Evolutionary conservation across 2,888 invertebrate genomes (phyloP), one percentile per base, ranked within the genome.

Genomic region (Erannis defoliaria): DNA sequence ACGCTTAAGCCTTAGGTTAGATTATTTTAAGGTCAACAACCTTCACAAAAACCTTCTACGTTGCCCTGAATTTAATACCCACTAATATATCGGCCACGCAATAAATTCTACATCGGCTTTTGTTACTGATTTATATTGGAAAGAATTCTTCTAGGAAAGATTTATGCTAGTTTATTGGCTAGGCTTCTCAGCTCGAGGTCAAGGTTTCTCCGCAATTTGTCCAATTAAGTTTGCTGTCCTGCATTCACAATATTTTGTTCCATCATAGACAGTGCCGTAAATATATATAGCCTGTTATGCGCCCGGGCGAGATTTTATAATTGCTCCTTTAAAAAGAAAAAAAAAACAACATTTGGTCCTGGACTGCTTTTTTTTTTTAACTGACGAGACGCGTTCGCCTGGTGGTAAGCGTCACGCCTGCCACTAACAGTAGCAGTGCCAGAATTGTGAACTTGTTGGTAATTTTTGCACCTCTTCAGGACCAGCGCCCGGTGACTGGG

Each of bases 101-200:
- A 56, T 56, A 56, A 56, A 56, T 56, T 42, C 33, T 23, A 10
- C 38, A 42, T 18, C 23, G 49, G 14, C 56, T 40, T 43, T 50
- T 29, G 50, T 50, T 31, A 45, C 45, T 31, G 5, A 23, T 45
- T 35, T 35, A 51, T 51, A 58, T 51, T 58, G 51, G 51, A 58
- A 19, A 16, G 50, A 18, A 37, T 51, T 51, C 33, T 58, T 45
- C 57, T 45, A 45, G 31, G 45, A 51, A 50, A 51, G 50, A 57
- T 57, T 57, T 57, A 57, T 48, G 21, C 23, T 2, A 23, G 19
- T 21, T 23, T 35, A 46, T 31, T 46, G 10, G n/a, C n/a, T 6
- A 12, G 31, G 1, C 12, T 33, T 33, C 26, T 31, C 9, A n/a
- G n/a, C 12, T 26, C 5, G 31, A n/a, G 18, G 10, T 46, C 29